A percentile compares a stretch with the other conserved stretches of the same genome.
Evolutionary conservation across 2,113 vertebrate genomes (phyloP).

Genomic region (Euleptes europaea): DNA sequence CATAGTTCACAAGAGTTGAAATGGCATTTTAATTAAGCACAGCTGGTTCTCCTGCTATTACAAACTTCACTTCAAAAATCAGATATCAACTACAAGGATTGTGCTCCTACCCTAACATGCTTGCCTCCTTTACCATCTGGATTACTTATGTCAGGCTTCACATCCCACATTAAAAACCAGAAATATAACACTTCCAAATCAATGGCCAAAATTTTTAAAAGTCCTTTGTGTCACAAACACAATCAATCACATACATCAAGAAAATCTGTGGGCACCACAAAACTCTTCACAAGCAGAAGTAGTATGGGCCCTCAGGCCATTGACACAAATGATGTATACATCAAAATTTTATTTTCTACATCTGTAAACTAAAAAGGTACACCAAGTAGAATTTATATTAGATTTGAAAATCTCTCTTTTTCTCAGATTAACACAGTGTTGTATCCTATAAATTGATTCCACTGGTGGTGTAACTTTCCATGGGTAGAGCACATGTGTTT

Average conservation of each 20-base stretch:
- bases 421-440: not conserved
- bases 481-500: no score
- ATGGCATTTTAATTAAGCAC: constrained; percentile 5
- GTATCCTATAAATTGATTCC: no score
- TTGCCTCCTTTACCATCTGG: not conserved
- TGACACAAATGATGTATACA: not conserved
- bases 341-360: not conserved
- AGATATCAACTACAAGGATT: not conserved
- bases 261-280: not conserved
- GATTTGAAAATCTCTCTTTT: not conserved
- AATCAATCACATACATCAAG: not conserved
- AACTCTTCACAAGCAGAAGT: not conserved
- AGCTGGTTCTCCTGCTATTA: not conserved
- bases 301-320: not conserved
- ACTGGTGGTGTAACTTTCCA: no score
- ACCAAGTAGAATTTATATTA: no score
- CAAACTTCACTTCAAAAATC: not conserved
- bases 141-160: not conserved
- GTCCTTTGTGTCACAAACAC: not conserved
- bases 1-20: not conserved
- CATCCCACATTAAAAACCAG: not conserved
- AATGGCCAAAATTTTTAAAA: no score
- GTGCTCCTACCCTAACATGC: not conserved
- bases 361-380: not conserved
- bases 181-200: not conserved